Conservation (phyloP, 2,113 vertebrate genomes). For the Daubentonia madagascariensis region DNA sequence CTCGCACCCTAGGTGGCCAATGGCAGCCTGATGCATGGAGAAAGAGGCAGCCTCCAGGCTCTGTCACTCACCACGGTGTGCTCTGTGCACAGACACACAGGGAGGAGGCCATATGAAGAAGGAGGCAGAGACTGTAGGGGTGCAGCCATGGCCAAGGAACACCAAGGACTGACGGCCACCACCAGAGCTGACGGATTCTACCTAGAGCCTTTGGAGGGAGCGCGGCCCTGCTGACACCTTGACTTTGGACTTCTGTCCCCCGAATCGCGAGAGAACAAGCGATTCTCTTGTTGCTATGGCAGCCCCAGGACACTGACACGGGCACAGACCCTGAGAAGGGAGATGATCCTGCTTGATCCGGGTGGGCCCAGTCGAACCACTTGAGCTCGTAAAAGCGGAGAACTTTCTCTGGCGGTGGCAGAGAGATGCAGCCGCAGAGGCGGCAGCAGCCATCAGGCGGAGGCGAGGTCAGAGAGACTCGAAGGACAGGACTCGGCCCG, state of each 20-base stretch:
- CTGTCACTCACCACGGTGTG: neutral
- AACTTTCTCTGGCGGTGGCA: neutral
- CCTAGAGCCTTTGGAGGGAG: too few relatives aligned
- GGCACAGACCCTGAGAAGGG: accelerated
- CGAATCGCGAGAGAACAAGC: accelerated
- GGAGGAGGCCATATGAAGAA: accelerated
- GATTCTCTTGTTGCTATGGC: too few relatives aligned
- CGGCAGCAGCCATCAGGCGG: neutral
- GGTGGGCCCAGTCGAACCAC: accelerated
- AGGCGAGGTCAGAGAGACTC: neutral
- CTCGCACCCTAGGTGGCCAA: neutral
- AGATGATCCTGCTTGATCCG: accelerated
- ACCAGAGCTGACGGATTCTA: neutral
- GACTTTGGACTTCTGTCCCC: neutral
- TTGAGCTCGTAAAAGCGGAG: neutral
- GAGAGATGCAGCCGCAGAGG: too few relatives aligned
- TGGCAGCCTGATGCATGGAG: neutral
- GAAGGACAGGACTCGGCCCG: too few relatives aligned
- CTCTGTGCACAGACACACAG: neutral
- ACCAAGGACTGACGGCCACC: neutral
- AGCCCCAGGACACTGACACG: accelerated
- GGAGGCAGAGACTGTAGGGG: neutral
- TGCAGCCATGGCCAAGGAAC: neutral
- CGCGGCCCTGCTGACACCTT: accelerated
- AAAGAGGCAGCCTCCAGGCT: neutral